Base-by-base conservation (phyloP, 1,140 invertebrate genomes). In the Centruroides sculpturatus region DNA sequence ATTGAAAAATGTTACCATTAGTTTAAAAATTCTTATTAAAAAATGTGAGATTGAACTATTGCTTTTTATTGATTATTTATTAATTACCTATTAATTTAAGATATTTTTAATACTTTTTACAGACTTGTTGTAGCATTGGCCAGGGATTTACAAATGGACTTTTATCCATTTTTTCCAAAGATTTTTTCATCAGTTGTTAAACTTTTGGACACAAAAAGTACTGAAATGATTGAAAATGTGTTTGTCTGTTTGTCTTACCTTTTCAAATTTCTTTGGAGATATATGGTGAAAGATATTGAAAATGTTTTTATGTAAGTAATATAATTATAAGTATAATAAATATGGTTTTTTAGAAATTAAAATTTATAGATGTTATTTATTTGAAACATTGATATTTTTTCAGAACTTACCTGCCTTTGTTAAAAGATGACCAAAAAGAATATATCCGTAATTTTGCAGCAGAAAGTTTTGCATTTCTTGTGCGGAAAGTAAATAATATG, bases 391-490 rank as follows among this genome's bases (percentile, higher is more conserved):
- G 36, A 49, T 61, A 60, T 3, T 58, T 60, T 59, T 54, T 59
- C 64, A 81, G 83, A 55, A 76, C 82, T 49, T 81, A 92, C 49
- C 72, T 88, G 34, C 86, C 87, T 1, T 71, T 94, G 1, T 70
- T 94, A 6, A 82, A 81, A 63, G 81, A 84, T 54, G 74, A 76
- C 5, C 78, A 82, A 64, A 86, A 86, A 58, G 78, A 81, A 57
- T 90, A 92, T 70, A 83, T 95, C n/a, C 84, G 85, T 64, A 85
- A 85, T 71, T 95, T 95, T 81, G 89, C 90, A n/a, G 87, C 89
- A 3, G 89, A 95, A 75, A 89, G 88, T 76, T 94, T 96, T 78
- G 84, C 90, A 11, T 94, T 91, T 77, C 83, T 95, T 3, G 85
- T 89, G 7, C 76, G 91, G 63, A 93, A 94, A 80, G 83, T 64